These are phyloP conservation scores for Psettodes erumei DNA, from an alignment of 2,113 vertebrate species.

Conservation along the genomic window DNA sequence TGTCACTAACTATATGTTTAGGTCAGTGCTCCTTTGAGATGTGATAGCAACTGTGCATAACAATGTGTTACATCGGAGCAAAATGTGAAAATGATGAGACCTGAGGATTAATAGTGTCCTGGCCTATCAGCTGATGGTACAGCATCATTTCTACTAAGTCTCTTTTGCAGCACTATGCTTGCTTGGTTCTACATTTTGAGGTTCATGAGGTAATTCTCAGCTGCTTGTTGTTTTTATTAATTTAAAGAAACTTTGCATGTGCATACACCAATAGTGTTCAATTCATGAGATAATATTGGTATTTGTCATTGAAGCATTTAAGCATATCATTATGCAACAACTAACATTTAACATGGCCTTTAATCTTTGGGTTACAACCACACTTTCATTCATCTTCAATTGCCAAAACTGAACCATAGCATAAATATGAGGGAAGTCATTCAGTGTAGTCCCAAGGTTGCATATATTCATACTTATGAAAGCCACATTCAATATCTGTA, in stretches of 20 bases:
- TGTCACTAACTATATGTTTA: background rate
- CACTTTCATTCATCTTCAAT: slow-evolving; percentile 5
- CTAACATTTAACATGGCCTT: background rate
- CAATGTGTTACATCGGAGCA: background rate
- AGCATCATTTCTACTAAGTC: background rate
- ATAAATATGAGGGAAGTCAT: background rate
- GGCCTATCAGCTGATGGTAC: background rate
- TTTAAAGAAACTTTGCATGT: background rate
- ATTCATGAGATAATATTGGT: background rate
- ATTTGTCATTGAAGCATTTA: no score
- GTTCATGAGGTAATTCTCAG: background rate
- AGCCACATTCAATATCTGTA: background rate
- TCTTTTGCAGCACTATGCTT: no score
- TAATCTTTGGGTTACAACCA: background rate
- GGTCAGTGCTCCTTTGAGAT: slow-evolving; percentile 8
- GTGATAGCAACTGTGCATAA: slow-evolving; percentile 7
- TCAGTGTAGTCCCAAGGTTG: background rate
- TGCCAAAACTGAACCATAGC: background rate
- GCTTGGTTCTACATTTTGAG: background rate
- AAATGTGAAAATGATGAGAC: slow-evolving; percentile 4
- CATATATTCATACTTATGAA: background rate
- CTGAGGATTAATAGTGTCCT: background rate
- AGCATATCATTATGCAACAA: no score
- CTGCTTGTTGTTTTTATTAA: slow-evolving; percentile 19
- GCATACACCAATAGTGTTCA: background rate